phyloP scores from a whole-genome alignment of 1,140 invertebrate genomes.

The Leptinotarsa texana region DNA sequence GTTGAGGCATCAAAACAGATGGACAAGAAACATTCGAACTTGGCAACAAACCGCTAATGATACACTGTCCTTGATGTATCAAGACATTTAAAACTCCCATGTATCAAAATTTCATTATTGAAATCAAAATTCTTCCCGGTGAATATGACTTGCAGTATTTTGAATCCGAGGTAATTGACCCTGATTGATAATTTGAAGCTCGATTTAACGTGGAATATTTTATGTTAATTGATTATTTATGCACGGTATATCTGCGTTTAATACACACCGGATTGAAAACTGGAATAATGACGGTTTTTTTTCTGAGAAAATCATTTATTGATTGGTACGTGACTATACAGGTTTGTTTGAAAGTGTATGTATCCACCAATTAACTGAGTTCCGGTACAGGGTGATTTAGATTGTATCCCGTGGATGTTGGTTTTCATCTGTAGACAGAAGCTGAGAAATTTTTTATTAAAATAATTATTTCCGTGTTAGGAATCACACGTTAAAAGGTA shows the following conservation, averaged over 20 bases:
- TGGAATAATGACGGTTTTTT: neutral
- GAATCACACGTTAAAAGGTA: too few relatives aligned
- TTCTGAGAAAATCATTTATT: neutral
- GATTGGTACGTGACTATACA: conserved; percentile 2
- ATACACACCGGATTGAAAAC: neutral
- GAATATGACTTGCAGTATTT: neutral
- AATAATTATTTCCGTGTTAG: too few relatives aligned
- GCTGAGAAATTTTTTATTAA: too few relatives aligned
- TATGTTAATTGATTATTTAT: conserved; percentile 1
- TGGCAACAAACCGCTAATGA: too few relatives aligned
- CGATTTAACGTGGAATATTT: conserved; percentile 7
- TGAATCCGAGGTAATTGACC: neutral
- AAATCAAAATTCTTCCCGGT: neutral
- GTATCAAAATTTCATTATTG: neutral
- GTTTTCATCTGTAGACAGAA: too few relatives aligned
- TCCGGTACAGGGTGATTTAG: too few relatives aligned
- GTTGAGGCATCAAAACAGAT: too few relatives aligned
- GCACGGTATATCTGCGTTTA: neutral
- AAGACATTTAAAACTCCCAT: neutral
- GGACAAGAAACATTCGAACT: too few relatives aligned
- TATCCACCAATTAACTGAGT: too few relatives aligned
- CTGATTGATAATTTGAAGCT: conserved; percentile 3
- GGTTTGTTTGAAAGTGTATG: neutral
- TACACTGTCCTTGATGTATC: too few relatives aligned
- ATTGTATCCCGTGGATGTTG: too few relatives aligned